Percentiles rank a stretch among this genome's conserved stretches.
phyloP scores from a whole-genome alignment of 2,888 invertebrate species.

The Caradrina clavipalpis region DNA sequence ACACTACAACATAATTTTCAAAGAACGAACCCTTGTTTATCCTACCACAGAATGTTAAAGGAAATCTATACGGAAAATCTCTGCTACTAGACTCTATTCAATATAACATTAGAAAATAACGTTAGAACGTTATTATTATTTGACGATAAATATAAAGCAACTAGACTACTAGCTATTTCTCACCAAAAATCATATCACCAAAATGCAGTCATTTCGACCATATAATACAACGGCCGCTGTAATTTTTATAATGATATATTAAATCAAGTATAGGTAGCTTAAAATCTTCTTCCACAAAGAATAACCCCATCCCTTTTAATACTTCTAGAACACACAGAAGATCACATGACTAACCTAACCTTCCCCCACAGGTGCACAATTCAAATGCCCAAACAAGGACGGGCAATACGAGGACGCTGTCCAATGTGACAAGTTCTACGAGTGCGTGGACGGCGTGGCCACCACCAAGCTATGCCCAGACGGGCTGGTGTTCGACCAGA shows the following conservation, averaged over 20 bases:
- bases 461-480: conserved; percentile 96
- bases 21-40: not conserved
- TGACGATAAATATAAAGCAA: too few relatives aligned
- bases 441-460: conserved; percentile 94
- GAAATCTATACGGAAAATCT: not conserved
- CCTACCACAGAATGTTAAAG: not conserved
- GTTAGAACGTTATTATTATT: too few relatives aligned
- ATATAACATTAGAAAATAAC: too few relatives aligned
- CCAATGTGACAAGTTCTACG: conserved; percentile 97
- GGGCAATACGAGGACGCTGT: conserved; percentile 95
- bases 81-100: too few relatives aligned
- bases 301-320: not conserved
- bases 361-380: conserved; percentile 87
- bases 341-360: not conserved
- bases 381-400: conserved; percentile 94
- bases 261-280: too few relatives aligned
- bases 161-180: too few relatives aligned
- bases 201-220: too few relatives aligned
- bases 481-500: conserved; percentile 96
- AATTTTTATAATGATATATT: too few relatives aligned
- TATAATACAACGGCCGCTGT: too few relatives aligned
- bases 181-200: too few relatives aligned
- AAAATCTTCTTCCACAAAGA: conserved; percentile 19
- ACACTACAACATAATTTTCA: too few relatives aligned
- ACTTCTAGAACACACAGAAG: not conserved